These are phyloP conservation scores for Galeruca laticollis DNA, from an alignment of 2,888 invertebrate species.

Conservation along the genomic window DNA sequence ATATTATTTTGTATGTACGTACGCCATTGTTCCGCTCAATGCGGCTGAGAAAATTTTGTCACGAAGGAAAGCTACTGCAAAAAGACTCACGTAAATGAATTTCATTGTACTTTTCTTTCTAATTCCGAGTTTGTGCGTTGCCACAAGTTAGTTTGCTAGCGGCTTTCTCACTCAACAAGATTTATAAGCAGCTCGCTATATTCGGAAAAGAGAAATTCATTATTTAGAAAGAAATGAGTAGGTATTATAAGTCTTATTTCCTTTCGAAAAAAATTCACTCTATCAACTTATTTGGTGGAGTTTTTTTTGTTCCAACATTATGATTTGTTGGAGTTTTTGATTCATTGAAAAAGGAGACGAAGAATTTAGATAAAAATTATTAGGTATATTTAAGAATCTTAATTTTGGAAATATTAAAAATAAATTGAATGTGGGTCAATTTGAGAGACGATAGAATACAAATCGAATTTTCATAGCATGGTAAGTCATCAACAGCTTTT, in stretches of 20 bases:
- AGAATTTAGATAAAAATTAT: background rate
- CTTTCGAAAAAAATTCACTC: background rate
- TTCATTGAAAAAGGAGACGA: background rate
- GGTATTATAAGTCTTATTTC: constrained; percentile 7
- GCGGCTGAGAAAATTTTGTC: constrained; percentile 1
- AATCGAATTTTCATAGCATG: too few relatives aligned
- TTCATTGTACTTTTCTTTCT: constrained; percentile 32
- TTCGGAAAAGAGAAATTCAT: constrained; percentile 10
- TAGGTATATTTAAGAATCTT: too few relatives aligned
- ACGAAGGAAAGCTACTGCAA: constrained; percentile 8
- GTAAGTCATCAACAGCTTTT: too few relatives aligned
- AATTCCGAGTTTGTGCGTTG: constrained; percentile 25
- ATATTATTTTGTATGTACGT: background rate
- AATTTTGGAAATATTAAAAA: too few relatives aligned
- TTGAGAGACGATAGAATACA: too few relatives aligned
- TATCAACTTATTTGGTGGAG: background rate
- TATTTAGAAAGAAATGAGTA: constrained; percentile 17
- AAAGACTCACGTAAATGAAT: constrained; percentile 24
- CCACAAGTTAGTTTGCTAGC: constrained; percentile 29
- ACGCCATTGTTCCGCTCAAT: constrained; percentile 5
- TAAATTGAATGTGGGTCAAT: background rate
- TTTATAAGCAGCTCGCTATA: constrained; percentile 14
- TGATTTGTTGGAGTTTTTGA: background rate
- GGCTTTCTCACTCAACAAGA: constrained; percentile 10
- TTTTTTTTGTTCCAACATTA: background rate